phyloP scores from a whole-genome alignment of 2,888 invertebrate species.

The Sericinus montela region DNA sequence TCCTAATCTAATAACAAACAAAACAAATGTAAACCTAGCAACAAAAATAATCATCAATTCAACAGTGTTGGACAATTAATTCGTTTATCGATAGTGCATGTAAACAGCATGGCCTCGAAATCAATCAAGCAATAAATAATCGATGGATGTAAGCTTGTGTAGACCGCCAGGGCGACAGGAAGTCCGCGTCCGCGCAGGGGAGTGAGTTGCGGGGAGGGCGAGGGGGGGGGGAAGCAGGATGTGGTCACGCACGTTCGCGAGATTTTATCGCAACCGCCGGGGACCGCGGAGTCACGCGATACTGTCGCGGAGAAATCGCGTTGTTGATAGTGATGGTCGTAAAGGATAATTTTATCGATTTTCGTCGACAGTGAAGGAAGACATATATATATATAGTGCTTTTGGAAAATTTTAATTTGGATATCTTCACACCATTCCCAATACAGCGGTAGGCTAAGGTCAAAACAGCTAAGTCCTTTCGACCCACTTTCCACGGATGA shows the following conservation, averaged over 20 bases:
- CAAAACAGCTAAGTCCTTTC: too few relatives aligned
- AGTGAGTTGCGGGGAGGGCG: constrained; percentile 18
- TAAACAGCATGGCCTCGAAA: not conserved
- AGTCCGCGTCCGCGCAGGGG: constrained; percentile 26
- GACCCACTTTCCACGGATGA: too few relatives aligned
- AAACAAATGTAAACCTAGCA: too few relatives aligned
- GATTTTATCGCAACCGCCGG: constrained; percentile 28
- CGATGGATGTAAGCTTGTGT: constrained; percentile 12
- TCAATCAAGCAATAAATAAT: not conserved
- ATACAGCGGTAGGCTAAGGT: too few relatives aligned
- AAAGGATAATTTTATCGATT: constrained; percentile 8
- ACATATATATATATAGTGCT: too few relatives aligned
- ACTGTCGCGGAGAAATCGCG: constrained; percentile 13
- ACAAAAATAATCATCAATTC: too few relatives aligned
- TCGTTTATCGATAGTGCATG: too few relatives aligned
- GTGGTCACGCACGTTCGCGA: constrained; percentile 57
- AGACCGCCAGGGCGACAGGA: constrained; percentile 30
- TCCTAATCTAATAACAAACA: too few relatives aligned
- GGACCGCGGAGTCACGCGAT: constrained; percentile 24
- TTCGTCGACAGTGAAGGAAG: too few relatives aligned
- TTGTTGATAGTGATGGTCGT: constrained; percentile 21
- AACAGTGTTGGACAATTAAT: too few relatives aligned
- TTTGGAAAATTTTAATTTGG: too few relatives aligned
- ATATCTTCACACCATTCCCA: too few relatives aligned
- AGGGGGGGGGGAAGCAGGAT: constrained; percentile 43